Evolutionary conservation across 2,113 vertebrate genomes (phyloP).

Genomic region (Eolophus roseicapilla): DNA sequence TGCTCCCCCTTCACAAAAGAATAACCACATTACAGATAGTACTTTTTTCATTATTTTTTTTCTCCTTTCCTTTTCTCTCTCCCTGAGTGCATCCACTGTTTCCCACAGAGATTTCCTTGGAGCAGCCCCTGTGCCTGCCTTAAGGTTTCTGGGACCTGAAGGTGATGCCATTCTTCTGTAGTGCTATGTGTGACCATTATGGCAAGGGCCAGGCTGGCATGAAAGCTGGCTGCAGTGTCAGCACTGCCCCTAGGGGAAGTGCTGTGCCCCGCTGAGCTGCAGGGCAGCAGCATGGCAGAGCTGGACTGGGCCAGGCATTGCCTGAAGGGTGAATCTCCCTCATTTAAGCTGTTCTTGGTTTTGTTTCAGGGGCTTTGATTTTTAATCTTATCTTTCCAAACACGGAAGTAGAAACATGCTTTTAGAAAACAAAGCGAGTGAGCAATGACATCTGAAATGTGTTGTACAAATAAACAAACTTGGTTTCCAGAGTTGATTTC

Average conservation of each 20-base stretch:
- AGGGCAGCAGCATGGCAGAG: background rate
- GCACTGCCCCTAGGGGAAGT: background rate
- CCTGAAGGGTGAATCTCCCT: background rate
- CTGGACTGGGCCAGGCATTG: background rate
- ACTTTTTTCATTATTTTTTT: background rate
- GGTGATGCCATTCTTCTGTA: background rate
- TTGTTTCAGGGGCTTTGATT: background rate
- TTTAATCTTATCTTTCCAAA: background rate
- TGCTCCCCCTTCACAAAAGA: background rate
- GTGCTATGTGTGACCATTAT: background rate
- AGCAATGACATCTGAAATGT: background rate
- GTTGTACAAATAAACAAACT: background rate
- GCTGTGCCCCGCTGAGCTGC: background rate
- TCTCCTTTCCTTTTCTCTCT: background rate
- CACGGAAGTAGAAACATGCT: background rate
- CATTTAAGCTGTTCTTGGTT: background rate
- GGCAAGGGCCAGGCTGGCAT: background rate
- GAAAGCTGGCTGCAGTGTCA: background rate
- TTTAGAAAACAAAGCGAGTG: background rate
- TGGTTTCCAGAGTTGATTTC: background rate
- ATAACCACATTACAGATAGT: background rate
- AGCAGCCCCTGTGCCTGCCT: background rate
- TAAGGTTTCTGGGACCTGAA: background rate
- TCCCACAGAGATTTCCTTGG: background rate
- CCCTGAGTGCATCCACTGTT: background rate